Evolutionary conservation across 2,113 vertebrate genomes (phyloP).

Genomic region (Excalfactoria chinensis): DNA sequence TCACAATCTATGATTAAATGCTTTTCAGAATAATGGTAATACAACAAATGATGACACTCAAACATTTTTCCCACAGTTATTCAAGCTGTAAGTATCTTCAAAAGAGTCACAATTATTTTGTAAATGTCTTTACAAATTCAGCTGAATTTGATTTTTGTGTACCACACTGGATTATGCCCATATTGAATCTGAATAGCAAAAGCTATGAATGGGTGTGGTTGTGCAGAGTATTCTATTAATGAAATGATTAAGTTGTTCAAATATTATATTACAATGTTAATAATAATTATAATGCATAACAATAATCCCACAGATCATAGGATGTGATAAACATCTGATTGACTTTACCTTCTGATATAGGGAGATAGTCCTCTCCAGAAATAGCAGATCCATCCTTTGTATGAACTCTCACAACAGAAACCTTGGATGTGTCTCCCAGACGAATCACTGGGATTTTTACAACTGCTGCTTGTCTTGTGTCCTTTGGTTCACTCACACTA

Average conservation of each 20-base stretch:
- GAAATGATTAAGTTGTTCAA: not conserved
- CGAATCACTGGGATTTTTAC: conserved; percentile 89
- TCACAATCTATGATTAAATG: not conserved
- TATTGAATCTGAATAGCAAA: not conserved
- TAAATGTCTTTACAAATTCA: not conserved
- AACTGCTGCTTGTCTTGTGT: conserved; percentile 77
- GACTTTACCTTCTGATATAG: conserved; percentile 89
- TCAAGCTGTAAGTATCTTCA: not conserved
- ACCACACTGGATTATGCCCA: not conserved
- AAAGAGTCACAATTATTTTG: not conserved
- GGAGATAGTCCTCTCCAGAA: conserved; percentile 94
- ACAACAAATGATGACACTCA: not conserved
- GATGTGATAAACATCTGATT: not conserved
- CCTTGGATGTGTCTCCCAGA: conserved; percentile 89
- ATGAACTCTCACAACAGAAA: conserved; percentile 92
- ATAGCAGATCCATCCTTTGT: conserved; percentile 94
- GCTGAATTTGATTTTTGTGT: not conserved
- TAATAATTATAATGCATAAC: not conserved
- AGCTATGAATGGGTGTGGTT: not conserved
- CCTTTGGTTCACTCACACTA: conserved; percentile 88
- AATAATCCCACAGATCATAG: not conserved
- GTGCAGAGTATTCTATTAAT: not conserved
- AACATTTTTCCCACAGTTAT: not conserved
- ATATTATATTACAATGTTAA: not conserved
- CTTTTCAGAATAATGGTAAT: not conserved